These are phyloP conservation scores for Leucania comma DNA, from an alignment of 2,888 invertebrate species.

Conservation along the genomic window DNA sequence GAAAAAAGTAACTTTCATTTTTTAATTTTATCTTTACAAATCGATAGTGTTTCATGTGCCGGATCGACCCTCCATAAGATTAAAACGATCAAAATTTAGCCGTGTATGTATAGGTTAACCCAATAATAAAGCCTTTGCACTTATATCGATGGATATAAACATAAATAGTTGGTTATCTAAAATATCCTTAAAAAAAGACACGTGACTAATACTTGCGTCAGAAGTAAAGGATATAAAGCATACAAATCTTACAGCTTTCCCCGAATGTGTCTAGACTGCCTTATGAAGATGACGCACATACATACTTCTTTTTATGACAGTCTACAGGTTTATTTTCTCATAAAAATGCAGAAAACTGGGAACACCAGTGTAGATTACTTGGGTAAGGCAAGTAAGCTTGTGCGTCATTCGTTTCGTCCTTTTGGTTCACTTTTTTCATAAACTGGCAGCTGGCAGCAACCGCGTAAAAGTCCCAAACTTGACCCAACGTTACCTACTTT, in stretches of 20 bases:
- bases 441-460: neutral
- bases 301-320: slow-evolving; percentile 5
- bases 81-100: too few species aligned
- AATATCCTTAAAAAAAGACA: too few species aligned
- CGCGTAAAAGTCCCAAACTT: too few species aligned
- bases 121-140: too few species aligned
- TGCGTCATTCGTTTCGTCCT: slow-evolving; percentile 8
- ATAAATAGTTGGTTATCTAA: neutral
- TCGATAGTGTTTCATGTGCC: too few species aligned
- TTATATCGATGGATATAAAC: too few species aligned
- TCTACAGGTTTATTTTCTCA: neutral
- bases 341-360: neutral
- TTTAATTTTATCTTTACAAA: too few species aligned
- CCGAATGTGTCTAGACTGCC: neutral
- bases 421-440: neutral
- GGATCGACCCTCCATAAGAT: too few species aligned
- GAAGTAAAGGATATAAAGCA: too few species aligned
- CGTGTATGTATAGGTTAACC: too few species aligned
- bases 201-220: neutral
- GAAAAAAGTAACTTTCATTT: too few species aligned
- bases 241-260: neutral
- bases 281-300: slow-evolving; percentile 17
- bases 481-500: too few species aligned
- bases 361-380: neutral
- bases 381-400: neutral